A percentile compares a stretch with the other conserved stretches of the same genome.
phyloP scores from a whole-genome alignment of 2,797 vertebrate species.

The Esox masquinongy region DNA sequence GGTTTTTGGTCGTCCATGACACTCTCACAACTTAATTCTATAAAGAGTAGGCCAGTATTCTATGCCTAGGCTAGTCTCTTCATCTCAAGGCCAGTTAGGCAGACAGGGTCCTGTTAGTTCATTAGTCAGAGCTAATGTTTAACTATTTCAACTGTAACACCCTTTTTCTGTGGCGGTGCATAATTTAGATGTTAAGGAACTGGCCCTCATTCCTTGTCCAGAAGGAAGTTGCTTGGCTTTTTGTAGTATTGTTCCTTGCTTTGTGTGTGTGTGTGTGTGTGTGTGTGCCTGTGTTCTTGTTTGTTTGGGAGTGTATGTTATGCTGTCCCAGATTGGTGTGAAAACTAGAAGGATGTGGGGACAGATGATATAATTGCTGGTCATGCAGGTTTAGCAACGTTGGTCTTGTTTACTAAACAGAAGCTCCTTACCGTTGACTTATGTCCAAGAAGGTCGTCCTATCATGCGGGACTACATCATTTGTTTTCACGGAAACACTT shows the following conservation, averaged over 20 bases:
- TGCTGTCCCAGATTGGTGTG: background rate
- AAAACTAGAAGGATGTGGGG: background rate
- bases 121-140: slow-evolving; percentile 72
- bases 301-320: background rate
- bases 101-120: slow-evolving; percentile 30
- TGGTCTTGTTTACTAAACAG: slow-evolving; percentile 64
- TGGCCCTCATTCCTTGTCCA: slow-evolving; percentile 65
- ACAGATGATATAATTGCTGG: background rate
- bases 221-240: slow-evolving; percentile 49
- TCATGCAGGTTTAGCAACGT: slow-evolving; percentile 46
- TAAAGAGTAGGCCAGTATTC: slow-evolving; percentile 13
- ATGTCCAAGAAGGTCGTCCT: slow-evolving; percentile 39
- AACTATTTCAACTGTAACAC: slow-evolving; percentile 69
- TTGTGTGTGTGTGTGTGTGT: background rate
- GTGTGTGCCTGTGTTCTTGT: too few relatives aligned
- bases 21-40: background rate
- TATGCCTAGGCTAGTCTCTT: background rate
- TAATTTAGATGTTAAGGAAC: slow-evolving; percentile 72
- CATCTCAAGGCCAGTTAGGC: slow-evolving; percentile 55
- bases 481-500: slow-evolving; percentile 46
- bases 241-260: background rate
- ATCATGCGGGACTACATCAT: slow-evolving; percentile 35
- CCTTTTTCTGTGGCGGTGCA: slow-evolving; percentile 74
- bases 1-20: background rate
- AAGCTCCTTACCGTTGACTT: slow-evolving; percentile 23